Percentiles rank a stretch among this genome's conserved stretches.
Conservation (phyloP, 2,888 invertebrate genomes). For the Sinohyriopsis cumingii region DNA sequence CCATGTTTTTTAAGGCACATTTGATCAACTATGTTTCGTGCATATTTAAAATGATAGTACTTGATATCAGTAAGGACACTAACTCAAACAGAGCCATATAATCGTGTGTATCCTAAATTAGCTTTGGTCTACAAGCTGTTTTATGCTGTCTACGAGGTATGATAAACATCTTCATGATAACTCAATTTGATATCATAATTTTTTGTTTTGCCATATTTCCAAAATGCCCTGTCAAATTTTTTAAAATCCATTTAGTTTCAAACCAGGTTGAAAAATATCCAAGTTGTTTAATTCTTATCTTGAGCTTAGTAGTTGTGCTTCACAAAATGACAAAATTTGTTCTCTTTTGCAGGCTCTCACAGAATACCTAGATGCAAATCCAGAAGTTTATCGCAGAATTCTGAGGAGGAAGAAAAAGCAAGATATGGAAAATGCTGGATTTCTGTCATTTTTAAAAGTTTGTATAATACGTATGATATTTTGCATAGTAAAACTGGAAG, state of each 20-base stretch:
- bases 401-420: slow-evolving; percentile 59
- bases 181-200: too few species aligned
- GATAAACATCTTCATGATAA: too few species aligned
- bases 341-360: slow-evolving; percentile 50
- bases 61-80: too few species aligned
- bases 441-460: slow-evolving; percentile 61
- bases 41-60: too few species aligned
- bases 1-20: too few species aligned
- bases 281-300: neutral
- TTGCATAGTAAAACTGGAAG: too few species aligned
- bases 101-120: too few species aligned
- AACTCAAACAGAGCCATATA: too few species aligned
- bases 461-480: neutral
- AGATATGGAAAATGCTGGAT: slow-evolving; percentile 55
- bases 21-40: too few species aligned
- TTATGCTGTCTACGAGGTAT: too few species aligned
- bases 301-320: neutral
- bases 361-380: slow-evolving; percentile 54
- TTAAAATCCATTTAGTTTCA: neutral
- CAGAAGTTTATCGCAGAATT: slow-evolving; percentile 45
- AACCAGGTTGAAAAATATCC: neutral
- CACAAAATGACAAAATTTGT: neutral
- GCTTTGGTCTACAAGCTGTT: too few species aligned
- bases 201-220: too few species aligned
- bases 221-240: neutral